Base-by-base conservation (phyloP, 2,113 vertebrate genomes). In the Nicator chloris region DNA sequence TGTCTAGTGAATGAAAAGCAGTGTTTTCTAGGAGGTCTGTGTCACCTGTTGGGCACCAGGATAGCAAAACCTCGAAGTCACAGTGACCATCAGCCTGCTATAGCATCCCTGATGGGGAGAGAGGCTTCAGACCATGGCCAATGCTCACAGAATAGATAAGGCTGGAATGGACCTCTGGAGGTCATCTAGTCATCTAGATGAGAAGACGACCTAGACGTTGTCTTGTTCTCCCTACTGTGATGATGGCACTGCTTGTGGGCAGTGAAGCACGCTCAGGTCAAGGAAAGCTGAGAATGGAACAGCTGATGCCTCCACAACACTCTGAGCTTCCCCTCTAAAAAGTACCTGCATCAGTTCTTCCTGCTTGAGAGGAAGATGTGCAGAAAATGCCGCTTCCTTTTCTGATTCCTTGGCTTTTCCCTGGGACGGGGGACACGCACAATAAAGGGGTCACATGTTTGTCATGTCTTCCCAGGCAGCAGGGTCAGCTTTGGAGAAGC, bases 101-200 rank as follows among this genome's bases (percentile, higher is more conserved):
- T 5, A n/a, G 14, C 0, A 1, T 26, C 12, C 16, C 15, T 37
- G n/a, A 19, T 0, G 2, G 57, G 5, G 20, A 39, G 13, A 40
- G 49, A 51, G 4, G 16, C 4, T 87, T 90, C 56, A 71, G 39
- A 63, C 9, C 35, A 18, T 33, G 8, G 31, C 16, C 33, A 57
- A 8, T 31, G 27, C 44, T 56, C 49, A 78, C 6, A 75, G 47
- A 75, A 82, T 16, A 39, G 3, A 20, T 66, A 20, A 75, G 63
- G 33, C 19, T 89, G 20, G 42, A 81, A 53, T 23, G 17, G 17
- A 70, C 7, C 18, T 63, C 60, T 78, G 47, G 13, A 60, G 18
- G 10, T 44, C 56, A 63, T 18, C 39, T 53, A 40, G 28, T 22
- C 28, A 35, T 12, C 61, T 59, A 26, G 24, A 31, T 1, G 5